These are phyloP conservation scores for rabbit (Oryctolagus cuniculus) DNA, from an alignment of 2,113 vertebrate genomes.

Conservation along the genomic window mOryCun1.1 NC_091442.1:48999001-48999500, in stretches of 20 bases:
- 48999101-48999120: background rate
- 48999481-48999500: background rate
- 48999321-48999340: background rate
- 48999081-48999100: background rate
- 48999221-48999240: background rate
- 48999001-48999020: background rate
- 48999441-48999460: background rate
- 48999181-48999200: background rate
- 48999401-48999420: background rate
- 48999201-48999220: accelerated
- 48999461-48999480: background rate
- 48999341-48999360: conserved; percentile 46
- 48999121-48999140: background rate
- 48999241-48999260: background rate
- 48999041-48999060: background rate
- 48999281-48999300: background rate
- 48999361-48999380: conserved; percentile 1
- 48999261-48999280: background rate
- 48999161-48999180: background rate
- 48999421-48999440: background rate
- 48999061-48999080: background rate
- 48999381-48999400: conserved; percentile 29
- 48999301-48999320: background rate
- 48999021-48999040: background rate
- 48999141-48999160: background rate